Percentiles rank a stretch among this genome's conserved stretches.
These are phyloP conservation scores for Prolemur simus DNA, from an alignment of 2,113 vertebrate species.

Conservation along the genomic window DNA sequence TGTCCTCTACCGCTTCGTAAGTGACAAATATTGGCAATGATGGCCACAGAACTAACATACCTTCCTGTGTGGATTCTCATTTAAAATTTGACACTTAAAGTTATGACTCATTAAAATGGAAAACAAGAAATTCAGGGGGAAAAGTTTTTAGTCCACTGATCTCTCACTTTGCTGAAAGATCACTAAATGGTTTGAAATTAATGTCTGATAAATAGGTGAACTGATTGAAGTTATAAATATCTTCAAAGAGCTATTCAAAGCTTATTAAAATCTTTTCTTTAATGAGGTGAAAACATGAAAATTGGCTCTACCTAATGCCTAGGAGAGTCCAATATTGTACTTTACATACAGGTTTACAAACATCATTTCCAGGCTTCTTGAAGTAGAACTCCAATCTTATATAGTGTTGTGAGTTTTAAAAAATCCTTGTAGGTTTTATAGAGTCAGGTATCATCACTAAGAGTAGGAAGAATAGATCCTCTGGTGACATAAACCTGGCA, in stretches of 20 bases:
- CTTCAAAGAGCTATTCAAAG: conserved; percentile 55
- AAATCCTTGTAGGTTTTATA: background rate
- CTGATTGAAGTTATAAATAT: conserved; percentile 63
- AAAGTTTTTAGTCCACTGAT: background rate
- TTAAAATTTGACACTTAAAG: background rate
- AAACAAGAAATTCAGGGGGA: background rate
- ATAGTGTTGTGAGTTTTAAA: background rate
- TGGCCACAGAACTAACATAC: background rate
- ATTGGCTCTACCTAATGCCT: background rate
- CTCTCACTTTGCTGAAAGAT: background rate
- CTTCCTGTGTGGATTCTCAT: background rate
- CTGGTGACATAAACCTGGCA: fast-evolving
- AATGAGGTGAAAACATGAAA: conserved; percentile 44
- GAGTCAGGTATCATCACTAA: background rate
- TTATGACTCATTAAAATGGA: conserved; percentile 31
- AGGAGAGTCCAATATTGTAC: background rate
- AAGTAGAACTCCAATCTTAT: background rate
- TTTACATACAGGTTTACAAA: background rate
- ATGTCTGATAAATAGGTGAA: conserved; percentile 35
- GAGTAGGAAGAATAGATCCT: fast-evolving
- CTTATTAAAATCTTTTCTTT: conserved; percentile 1
- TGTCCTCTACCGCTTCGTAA: background rate
- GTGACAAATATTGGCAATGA: background rate
- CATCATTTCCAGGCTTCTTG: background rate
- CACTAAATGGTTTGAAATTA: conserved; percentile 11